Evolutionary conservation across 2,797 vertebrate genomes (phyloP).

Genomic region (Spinus olivaceus): DNA sequence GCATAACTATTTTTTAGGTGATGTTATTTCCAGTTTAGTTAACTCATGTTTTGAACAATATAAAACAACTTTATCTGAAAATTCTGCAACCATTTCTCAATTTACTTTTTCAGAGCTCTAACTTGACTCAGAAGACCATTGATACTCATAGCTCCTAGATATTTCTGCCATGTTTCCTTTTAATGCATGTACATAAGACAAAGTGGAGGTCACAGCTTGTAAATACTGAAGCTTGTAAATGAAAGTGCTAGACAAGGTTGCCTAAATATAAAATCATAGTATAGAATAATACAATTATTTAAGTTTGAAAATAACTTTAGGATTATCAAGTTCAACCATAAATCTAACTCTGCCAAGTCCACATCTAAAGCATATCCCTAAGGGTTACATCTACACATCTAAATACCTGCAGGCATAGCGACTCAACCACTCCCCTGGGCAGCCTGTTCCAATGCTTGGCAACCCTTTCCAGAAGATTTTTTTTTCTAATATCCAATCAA

Average conservation of each 20-base stretch:
- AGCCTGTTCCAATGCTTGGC: neutral
- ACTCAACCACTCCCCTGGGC: neutral
- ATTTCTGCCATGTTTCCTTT: neutral
- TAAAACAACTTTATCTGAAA: neutral
- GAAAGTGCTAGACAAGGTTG: neutral
- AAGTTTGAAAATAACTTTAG: neutral
- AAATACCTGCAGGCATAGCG: neutral
- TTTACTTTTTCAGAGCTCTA: neutral
- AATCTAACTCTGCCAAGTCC: neutral
- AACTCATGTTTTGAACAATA: neutral
- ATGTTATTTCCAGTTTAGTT: neutral
- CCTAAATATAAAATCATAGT: neutral
- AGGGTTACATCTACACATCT: neutral
- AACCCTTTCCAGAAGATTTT: neutral
- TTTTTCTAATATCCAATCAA: neutral
- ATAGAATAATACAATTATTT: neutral
- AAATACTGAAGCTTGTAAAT: neutral
- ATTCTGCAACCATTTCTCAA: neutral
- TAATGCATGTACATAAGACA: neutral
- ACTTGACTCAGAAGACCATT: neutral
- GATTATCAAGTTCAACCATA: neutral
- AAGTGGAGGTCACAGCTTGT: neutral
- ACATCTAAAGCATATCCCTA: neutral
- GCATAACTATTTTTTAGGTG: neutral
- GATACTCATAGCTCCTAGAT: neutral